Base-by-base conservation (phyloP, 2,113 vertebrate species). In the Cisticola juncidis region DNA sequence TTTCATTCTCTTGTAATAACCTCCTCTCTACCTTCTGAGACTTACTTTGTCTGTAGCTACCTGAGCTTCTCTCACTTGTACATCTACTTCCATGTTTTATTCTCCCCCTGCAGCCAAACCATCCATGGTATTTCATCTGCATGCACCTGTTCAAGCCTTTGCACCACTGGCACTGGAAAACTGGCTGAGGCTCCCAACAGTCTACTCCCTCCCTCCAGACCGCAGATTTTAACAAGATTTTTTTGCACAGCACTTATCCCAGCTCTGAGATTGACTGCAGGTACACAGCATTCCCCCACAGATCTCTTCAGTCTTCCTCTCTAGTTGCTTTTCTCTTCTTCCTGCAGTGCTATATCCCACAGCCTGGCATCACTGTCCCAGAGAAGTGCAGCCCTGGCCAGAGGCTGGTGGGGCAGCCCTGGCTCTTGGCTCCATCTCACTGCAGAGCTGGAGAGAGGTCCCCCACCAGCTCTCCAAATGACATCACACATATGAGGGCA, bases 341-440 rank as follows among this genome's bases (percentile, higher is more conserved):
- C 36, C 40, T 31, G n/a, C 54, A 76, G 44, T 0, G 0, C 31
- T 1, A 0, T 45, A 14, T 80, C 24, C 33, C 62, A 40, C 0
- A 3, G 26, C 24, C 57, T 56, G 36, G 66, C 53, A 72, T 25
- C 40, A 9, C 40, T 80, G 45, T 25, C 68, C 58, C 15, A 19
- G 62, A n/a, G 26, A 36, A 71, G 29, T 25, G 72, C 53, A 80
- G 57, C 47, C 56, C 28, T 71, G 26, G 24, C 64, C 5, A 3
- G 26, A 44, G 50, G 47, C 47, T 86, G 83, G 35, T 2, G 14
- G 19, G 42, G 26, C 48, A 71, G 38, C 47, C 51, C 65, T 6
- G 6, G 60, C 53, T 35, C 86, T 68, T 76, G 76, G 80, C 62
- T 88, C 53, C 53, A 23, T 74, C 70, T 61, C 85, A 6, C 42